phyloP scores from a whole-genome alignment of 1,140 invertebrate genomes.

The Pemphigus obesinymphae region DNA sequence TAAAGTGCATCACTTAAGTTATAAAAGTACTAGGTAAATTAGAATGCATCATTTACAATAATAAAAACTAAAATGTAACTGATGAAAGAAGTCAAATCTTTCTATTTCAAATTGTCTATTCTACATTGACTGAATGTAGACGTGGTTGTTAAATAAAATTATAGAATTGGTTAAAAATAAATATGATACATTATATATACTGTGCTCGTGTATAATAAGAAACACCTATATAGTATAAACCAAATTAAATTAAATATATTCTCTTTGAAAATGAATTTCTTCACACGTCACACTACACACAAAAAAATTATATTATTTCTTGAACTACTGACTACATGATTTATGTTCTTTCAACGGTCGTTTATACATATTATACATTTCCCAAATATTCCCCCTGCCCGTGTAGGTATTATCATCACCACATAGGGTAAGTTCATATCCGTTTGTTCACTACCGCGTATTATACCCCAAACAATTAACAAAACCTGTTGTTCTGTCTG shows the following conservation, averaged over 20 bases:
- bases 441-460: conserved; percentile 24
- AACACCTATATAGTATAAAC: not conserved
- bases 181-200: not conserved
- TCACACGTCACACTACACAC: not conserved
- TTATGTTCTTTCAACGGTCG: conserved; percentile 16
- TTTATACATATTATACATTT: not conserved
- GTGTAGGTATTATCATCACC: not conserved
- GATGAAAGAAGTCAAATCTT: not conserved
- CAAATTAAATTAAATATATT: not conserved
- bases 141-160: not conserved
- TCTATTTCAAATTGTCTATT: not conserved
- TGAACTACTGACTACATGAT: not conserved
- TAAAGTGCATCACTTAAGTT: no score
- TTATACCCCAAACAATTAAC: conserved; percentile 25
- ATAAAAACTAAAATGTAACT: not conserved
- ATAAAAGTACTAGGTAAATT: no score
- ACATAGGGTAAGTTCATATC: not conserved
- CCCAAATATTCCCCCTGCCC: not conserved
- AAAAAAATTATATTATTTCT: not conserved
- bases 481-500: conserved; percentile 24
- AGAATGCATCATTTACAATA: no score
- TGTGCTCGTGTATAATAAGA: not conserved
- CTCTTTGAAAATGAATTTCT: not conserved
- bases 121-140: not conserved
- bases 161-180: not conserved